Evolutionary conservation across 1,140 invertebrate genomes (phyloP), one percentile per base, ranked within the genome.

Genomic region (fruit fly (Drosophila melanogaster)): DNA sequence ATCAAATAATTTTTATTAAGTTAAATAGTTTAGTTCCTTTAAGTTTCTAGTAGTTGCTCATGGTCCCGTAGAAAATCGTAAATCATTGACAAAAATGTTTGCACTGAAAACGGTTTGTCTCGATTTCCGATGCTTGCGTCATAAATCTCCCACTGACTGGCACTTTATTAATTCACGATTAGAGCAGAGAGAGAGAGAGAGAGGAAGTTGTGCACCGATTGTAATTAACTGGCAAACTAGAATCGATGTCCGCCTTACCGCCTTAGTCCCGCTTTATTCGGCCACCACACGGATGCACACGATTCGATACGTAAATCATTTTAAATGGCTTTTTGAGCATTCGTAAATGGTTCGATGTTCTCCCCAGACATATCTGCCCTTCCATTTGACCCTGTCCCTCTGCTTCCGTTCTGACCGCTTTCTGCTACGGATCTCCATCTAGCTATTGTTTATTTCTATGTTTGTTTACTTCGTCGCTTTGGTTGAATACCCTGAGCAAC

Each of bases 111-210:
- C 67, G 30, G 51, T 70, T 66, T 76, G 60, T 76, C 55, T 60
- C 67, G 69, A 72, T 60, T 60, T 72, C 67, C 69, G 44, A 71
- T 41, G 65, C 22, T 57, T 47, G n/a, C n/a, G 62, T 66, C 66
- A 79, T 87, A 81, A 87, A 81, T 86, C 70, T 76, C 24, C 50
- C 33, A 43, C 54, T 57, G 55, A 58, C 69, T 57, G 69, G 54
- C 84, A 83, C 79, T 89, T 87, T 86, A 89, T 86, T 86, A 86
- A 86, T 86, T 79, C 66, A 72, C 83, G 79, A 86, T 86, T 83
- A 87, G 79, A 64, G 49, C 47, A 33, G 26, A 30, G 59, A 22
- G 19, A 2, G 59, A 22, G 19, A 2, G 19, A 74, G 37, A 35
- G 41, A 70, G 41, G 26, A 47, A 76, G 61, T 61, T 60, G 64